Percentiles rank a stretch among this genome's conserved stretches.
Conservation (phyloP, 2,113 vertebrate genomes). For the Rhagologus leucostigma region DNA sequence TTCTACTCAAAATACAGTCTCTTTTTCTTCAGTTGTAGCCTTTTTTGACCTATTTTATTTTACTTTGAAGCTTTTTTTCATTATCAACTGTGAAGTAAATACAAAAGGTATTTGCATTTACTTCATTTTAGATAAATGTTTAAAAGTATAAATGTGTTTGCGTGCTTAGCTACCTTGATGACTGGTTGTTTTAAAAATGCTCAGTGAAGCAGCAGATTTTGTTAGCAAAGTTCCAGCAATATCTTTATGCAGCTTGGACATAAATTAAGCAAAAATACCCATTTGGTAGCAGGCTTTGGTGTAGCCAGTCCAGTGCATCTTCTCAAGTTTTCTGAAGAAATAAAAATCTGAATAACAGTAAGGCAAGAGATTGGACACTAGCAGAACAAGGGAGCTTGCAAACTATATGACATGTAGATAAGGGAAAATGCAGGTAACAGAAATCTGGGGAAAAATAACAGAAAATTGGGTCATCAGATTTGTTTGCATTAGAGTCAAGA, state of each 20-base stretch:
- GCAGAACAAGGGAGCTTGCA: not conserved
- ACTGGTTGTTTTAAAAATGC: not conserved
- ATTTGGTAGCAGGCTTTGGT: not conserved
- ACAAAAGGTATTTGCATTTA: not conserved
- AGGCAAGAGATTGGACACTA: not conserved
- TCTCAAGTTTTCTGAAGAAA: not conserved
- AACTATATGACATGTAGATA: not conserved
- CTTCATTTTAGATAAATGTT: not conserved
- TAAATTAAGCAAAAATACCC: not conserved
- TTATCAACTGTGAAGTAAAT: not conserved
- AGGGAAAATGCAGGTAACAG: not conserved
- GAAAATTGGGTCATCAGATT: not conserved
- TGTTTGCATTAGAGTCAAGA: not conserved
- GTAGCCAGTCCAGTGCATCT: not conserved
- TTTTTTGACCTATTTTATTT: not conserved
- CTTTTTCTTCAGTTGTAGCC: not conserved
- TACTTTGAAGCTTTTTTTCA: not conserved
- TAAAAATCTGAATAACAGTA: not conserved
- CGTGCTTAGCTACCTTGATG: not conserved
- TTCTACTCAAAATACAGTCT: not conserved
- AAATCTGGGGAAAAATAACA: not conserved
- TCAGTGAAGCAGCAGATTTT: not conserved
- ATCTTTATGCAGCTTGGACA: not conserved
- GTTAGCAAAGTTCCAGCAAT: not conserved
- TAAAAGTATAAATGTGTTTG: not conserved